phyloP scores from a whole-genome alignment of 2,888 invertebrate genomes.

The Yponomeuta plumbellus region DNA sequence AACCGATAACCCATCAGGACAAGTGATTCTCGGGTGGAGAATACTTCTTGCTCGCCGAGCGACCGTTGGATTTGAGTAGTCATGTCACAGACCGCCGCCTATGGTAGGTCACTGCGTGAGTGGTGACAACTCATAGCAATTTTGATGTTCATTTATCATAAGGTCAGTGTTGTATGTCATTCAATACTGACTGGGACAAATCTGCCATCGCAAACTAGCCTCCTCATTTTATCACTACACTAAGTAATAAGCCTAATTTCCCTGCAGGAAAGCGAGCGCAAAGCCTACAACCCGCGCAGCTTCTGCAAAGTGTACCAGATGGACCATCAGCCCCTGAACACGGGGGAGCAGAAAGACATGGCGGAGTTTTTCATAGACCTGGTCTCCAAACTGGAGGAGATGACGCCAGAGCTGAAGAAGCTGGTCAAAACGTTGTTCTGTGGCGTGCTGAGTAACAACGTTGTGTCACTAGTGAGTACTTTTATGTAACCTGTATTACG shows the following conservation, averaged over 20 bases:
- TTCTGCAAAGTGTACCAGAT: conserved; percentile 98
- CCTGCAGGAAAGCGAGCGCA: conserved; percentile 90
- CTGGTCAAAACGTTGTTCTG: conserved; percentile 94
- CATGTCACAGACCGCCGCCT: background rate
- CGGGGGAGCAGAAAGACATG: conserved; percentile 98
- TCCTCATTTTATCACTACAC: too few species aligned
- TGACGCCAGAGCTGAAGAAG: conserved; percentile 92
- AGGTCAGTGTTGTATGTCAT: too few species aligned
- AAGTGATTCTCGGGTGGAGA: too few species aligned
- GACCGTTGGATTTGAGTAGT: conserved; percentile 90
- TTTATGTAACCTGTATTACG: too few species aligned
- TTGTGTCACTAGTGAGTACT: conserved; percentile 85
- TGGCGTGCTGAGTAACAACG: conserved; percentile 95
- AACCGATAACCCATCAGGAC: too few species aligned
- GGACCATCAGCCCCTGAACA: conserved; percentile 97
- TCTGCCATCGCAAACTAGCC: too few species aligned
- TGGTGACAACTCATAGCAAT: too few species aligned
- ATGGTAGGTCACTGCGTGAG: background rate
- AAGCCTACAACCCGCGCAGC: conserved; percentile 95
- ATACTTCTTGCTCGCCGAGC: conserved; percentile 77
- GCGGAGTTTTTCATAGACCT: conserved; percentile 98
- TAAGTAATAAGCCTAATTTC: conserved; percentile 10
- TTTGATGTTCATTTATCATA: too few species aligned
- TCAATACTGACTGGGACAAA: too few species aligned
- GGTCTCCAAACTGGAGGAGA: conserved; percentile 96